Evolutionary conservation across 2,113 vertebrate genomes (phyloP).

Genomic region (Melospiza georgiana): DNA sequence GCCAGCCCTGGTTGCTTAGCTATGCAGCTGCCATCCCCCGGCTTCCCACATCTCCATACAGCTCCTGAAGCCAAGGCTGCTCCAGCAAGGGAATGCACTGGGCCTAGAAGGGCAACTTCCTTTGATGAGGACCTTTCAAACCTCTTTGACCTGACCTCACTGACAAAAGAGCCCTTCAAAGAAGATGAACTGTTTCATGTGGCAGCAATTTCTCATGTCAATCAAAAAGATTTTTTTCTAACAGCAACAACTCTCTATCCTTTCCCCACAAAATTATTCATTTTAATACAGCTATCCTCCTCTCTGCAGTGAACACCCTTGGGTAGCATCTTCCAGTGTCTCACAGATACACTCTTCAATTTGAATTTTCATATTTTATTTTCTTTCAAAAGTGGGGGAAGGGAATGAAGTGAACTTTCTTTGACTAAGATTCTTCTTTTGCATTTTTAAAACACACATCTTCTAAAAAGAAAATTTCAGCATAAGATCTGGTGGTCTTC

Average conservation of each 20-base stretch:
- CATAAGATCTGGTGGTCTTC: background rate
- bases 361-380: conserved; percentile 55
- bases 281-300: conserved; percentile 52
- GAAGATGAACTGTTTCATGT: conserved; percentile 69
- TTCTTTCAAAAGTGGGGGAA: background rate
- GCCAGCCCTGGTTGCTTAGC: conserved; percentile 4
- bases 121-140: conserved; percentile 72
- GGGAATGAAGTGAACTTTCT: conserved; percentile 8
- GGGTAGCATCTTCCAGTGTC: conserved; percentile 55
- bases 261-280: conserved; percentile 63
- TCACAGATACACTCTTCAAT: conserved; percentile 28
- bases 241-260: conserved; percentile 53
- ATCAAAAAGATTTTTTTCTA: conserved; percentile 68
- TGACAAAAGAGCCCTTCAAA: conserved; percentile 72
- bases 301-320: conserved; percentile 42
- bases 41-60: conserved; percentile 53
- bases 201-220: conserved; percentile 72
- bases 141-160: conserved; percentile 70
- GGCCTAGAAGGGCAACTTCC: conserved; percentile 61
- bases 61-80: conserved; percentile 52
- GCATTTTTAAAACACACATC: conserved; percentile 21
- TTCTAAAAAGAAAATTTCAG: background rate
- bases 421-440: conserved; percentile 30
- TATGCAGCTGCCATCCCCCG: conserved; percentile 52
- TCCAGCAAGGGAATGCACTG: conserved; percentile 57